Conservation (phyloP, 2,113 vertebrate genomes). For the Scalopus aquaticus region DNA sequence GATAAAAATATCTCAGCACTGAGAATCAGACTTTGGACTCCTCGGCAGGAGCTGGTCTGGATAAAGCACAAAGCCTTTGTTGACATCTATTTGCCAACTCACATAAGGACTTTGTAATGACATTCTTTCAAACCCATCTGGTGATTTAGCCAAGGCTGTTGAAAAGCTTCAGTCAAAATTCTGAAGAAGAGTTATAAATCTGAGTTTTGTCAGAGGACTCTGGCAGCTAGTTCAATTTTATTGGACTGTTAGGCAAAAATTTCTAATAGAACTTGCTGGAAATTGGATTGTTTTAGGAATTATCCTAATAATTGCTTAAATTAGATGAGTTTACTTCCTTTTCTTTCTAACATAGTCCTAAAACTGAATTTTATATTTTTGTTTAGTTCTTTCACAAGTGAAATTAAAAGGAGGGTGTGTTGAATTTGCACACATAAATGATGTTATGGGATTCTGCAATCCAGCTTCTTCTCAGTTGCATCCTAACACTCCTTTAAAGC, state of each 20-base stretch:
- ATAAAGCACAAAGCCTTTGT: slow-evolving; percentile 56
- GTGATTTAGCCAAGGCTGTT: slow-evolving; percentile 61
- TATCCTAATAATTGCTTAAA: slow-evolving; percentile 68
- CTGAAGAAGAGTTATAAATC: slow-evolving; percentile 60
- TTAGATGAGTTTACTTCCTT: slow-evolving; percentile 30
- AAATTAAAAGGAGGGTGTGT: not conserved
- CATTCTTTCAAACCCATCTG: slow-evolving; percentile 64
- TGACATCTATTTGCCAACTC: slow-evolving; percentile 59
- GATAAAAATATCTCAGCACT: not conserved
- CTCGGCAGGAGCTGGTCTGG: not conserved
- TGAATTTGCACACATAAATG: not conserved
- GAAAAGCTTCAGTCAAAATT: slow-evolving; percentile 68
- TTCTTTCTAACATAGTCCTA: not conserved
- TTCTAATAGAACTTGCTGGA: slow-evolving; percentile 54
- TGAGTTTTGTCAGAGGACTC: slow-evolving; percentile 55
- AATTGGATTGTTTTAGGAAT: slow-evolving; percentile 65
- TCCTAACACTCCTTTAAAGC: not conserved
- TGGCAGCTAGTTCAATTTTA: slow-evolving; percentile 50
- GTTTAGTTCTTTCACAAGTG: not conserved
- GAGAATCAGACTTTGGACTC: slow-evolving; percentile 16
- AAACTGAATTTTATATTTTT: slow-evolving; percentile 54
- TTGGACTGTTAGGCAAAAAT: slow-evolving; percentile 48
- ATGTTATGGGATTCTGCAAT: not conserved
- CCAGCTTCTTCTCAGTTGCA: not conserved
- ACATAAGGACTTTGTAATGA: slow-evolving; percentile 62